A percentile compares a stretch with the other conserved stretches of the same genome.
Conservation (phyloP, 1,140 invertebrate species). For the Globodera rostochiensis region DNA sequence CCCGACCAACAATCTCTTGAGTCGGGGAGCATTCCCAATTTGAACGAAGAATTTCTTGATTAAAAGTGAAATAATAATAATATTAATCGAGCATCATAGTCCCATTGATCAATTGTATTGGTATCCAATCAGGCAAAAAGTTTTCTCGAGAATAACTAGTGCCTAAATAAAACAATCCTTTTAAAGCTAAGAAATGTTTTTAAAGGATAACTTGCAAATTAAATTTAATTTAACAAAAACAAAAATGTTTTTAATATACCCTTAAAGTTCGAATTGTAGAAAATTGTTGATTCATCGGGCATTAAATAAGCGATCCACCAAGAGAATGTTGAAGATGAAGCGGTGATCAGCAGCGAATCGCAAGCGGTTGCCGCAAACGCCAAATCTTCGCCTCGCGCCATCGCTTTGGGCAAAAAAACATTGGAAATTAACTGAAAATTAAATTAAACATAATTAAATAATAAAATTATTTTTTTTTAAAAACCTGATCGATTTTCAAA, state of each 20-base stretch:
- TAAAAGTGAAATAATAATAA: too few species aligned
- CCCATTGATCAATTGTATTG: background rate
- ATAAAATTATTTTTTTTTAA: background rate
- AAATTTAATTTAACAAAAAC: background rate
- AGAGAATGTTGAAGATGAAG: constrained; percentile 32
- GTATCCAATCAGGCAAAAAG: constrained; percentile 13
- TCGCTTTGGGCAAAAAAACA: constrained; percentile 25
- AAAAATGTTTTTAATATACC: background rate
- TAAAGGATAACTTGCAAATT: background rate
- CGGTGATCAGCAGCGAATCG: constrained; percentile 35
- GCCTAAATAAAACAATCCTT: background rate
- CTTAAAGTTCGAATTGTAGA: background rate
- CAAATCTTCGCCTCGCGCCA: constrained; percentile 34
- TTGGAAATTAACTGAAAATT: background rate
- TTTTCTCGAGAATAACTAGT: background rate
- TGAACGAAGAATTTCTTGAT: too few species aligned
- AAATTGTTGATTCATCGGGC: background rate
- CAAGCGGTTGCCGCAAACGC: constrained; percentile 28
- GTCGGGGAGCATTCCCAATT: too few species aligned
- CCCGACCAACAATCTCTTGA: too few species aligned
- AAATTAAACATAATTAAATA: background rate
- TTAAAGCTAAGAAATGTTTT: background rate
- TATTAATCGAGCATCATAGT: background rate
- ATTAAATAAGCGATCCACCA: constrained; percentile 45
- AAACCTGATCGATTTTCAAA: constrained; percentile 7